Conservation (phyloP, 2,797 vertebrate genomes). For the Lagorchestes hirsutus region DNA sequence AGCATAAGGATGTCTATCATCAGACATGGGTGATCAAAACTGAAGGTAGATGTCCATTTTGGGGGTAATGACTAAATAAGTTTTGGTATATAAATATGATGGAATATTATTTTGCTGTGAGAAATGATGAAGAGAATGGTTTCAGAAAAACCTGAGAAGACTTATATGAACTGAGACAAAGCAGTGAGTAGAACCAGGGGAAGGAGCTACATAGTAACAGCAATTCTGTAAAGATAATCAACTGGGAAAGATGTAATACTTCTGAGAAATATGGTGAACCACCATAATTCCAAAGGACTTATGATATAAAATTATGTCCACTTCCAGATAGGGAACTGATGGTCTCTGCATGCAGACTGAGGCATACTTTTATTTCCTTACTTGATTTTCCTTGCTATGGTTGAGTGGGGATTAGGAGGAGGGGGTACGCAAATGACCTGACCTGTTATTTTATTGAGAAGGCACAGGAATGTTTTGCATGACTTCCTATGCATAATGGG, state of each 20-base stretch:
- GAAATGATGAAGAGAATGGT: not conserved
- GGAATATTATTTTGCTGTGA: not conserved
- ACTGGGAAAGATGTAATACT: not conserved
- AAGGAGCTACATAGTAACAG: not conserved
- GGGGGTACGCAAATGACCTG: not conserved
- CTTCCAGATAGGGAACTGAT: not conserved
- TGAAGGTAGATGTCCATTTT: not conserved
- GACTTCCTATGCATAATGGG: not conserved
- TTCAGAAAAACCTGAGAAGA: not conserved
- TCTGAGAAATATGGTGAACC: not conserved
- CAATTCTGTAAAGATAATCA: not conserved
- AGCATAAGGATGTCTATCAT: not conserved
- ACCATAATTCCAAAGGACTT: not conserved
- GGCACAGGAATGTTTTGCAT: not conserved
- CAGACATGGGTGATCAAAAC: not conserved
- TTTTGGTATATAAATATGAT: not conserved
- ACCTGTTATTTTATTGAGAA: not conserved
- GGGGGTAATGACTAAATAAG: not conserved
- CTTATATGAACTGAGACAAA: not conserved
- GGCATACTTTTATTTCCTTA: not conserved
- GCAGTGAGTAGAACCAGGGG: not conserved
- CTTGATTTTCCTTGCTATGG: not conserved
- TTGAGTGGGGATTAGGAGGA: no score
- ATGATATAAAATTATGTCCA: not conserved
- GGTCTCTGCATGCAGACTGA: not conserved